phyloP scores from a whole-genome alignment of 2,113 vertebrate genomes.

The Lophochroa leadbeateri region DNA sequence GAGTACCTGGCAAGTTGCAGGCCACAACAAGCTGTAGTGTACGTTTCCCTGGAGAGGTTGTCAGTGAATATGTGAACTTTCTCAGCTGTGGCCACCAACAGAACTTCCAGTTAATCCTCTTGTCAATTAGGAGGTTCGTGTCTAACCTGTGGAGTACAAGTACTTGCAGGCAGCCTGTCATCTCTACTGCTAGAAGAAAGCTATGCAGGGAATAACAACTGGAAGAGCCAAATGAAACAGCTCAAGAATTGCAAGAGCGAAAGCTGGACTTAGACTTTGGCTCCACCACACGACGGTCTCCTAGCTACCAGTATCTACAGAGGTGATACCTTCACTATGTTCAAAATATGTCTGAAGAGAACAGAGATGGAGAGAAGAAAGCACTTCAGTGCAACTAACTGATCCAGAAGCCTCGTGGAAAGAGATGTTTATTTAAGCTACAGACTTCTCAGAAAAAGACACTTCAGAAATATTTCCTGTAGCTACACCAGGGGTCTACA shows the following conservation, averaged over 20 bases:
- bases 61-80: background rate
- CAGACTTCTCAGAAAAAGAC: slow-evolving; percentile 45
- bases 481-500: slow-evolving; percentile 52
- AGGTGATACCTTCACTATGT: background rate
- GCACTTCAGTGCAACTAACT: background rate
- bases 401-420: background rate
- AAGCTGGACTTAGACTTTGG: background rate
- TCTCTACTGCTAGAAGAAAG: background rate
- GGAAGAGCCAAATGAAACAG: background rate
- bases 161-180: background rate
- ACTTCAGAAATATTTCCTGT: slow-evolving; percentile 56
- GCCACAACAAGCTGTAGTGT: background rate
- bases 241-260: background rate
- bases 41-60: background rate
- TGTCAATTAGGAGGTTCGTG: background rate
- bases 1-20: background rate
- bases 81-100: background rate
- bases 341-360: background rate
- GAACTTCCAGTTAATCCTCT: slow-evolving; percentile 3
- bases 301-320: background rate
- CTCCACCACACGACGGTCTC: background rate
- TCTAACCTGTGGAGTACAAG: background rate
- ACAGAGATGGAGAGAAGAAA: background rate
- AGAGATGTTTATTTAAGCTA: slow-evolving; percentile 33
- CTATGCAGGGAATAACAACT: background rate